Base-by-base conservation (phyloP, 2,113 vertebrate species). In the Pholis gunnellus region DNA sequence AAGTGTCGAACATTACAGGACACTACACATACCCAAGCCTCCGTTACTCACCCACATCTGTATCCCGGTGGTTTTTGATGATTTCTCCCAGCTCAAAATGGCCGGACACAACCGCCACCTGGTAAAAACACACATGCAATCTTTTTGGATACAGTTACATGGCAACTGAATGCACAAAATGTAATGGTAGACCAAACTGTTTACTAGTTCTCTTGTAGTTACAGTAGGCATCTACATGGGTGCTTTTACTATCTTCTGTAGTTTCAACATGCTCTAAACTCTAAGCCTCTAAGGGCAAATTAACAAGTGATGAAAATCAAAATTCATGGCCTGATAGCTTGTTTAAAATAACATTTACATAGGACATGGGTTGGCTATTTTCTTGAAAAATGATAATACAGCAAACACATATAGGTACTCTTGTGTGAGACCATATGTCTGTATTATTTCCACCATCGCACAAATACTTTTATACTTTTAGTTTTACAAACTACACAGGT, bases 31-130 rank as follows among this genome's bases (percentile, higher is more conserved):
- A 18, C 11, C 17, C n/a, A 63, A 14, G 36, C 17, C 44, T 67
- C 57, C 20, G 42, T 27, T 15, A 87, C 97, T 96, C 83, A 98
- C 97, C 97, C 76, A 98, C 95, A 14, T 97, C 97, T 69, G 96
- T 90, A 36, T 96, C 97, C 22, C 96, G 93, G 56, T 98, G 97
- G 89, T 96, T 98, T 86, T 97, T 97, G 86, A 98, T 98, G 40
- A 98, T 95, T 88, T 98, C 97, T 75, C 97, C 97, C 54, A 98
- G 92, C 81, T 98, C 97, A 82, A 98, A 98, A 90, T 98, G 96
- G 31, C 97, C 97, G 11, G 97, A 97, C 85, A 98, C 96, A 65
- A 98, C 97, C 10, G 97, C 97, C 76, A 98, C 97, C 97, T 98
- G 84, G 78, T 27, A 34, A 83, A 77, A 25, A 72, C n/a, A 67